Percentiles rank a stretch among this genome's conserved stretches.
Evolutionary conservation across 2,888 invertebrate genomes (phyloP).

Genomic region (Eupithecia exiguata): DNA sequence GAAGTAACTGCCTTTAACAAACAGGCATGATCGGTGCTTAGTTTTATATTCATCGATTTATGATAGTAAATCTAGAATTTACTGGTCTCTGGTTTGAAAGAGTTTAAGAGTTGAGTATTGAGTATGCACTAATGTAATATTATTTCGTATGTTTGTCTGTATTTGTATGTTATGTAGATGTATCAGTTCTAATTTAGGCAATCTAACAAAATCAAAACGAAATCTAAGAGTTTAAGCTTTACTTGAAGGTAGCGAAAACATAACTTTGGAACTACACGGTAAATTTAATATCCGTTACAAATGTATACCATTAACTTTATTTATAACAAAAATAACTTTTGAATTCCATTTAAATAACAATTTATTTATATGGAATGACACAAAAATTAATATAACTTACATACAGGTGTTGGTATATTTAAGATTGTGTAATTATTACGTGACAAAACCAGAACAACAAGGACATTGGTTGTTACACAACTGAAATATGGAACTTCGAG

Average conservation of each 20-base stretch:
- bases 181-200: not conserved
- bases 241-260: not conserved
- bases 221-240: not conserved
- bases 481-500: constrained; percentile 2
- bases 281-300: not conserved
- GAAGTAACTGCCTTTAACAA: not conserved
- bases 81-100: not conserved
- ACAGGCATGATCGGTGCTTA: not conserved
- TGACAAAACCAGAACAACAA: constrained; percentile 22
- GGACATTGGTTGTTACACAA: constrained; percentile 23
- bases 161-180: not conserved
- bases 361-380: not conserved
- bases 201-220: not conserved
- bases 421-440: constrained; percentile 27
- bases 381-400: not conserved
- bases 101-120: not conserved
- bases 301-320: not conserved
- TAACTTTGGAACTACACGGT: not conserved
- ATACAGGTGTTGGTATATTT: not conserved
- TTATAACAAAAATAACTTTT: not conserved
- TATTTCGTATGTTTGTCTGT: not conserved
- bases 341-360: not conserved
- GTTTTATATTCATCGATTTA: not conserved
- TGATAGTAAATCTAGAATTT: not conserved
- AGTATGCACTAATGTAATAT: not conserved